Evolutionary conservation across 2,888 invertebrate genomes (phyloP).

Genomic region (Agriopis aurantiaria): DNA sequence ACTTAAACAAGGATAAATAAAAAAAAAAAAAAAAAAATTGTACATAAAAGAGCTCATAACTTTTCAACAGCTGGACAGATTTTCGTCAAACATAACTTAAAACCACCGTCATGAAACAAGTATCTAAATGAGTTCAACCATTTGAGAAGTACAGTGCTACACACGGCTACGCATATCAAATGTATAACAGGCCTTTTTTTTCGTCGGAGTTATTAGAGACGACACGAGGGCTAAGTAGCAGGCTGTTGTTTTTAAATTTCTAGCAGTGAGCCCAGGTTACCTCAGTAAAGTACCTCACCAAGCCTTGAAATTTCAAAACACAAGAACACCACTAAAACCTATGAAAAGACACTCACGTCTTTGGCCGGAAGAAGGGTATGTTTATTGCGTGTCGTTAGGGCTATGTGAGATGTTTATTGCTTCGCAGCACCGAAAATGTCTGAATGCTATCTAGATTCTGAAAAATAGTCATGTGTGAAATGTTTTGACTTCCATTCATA

Average conservation of each 20-base stretch:
- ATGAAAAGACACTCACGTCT: conserved; percentile 2
- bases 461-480: background rate
- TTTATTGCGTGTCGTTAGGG: conserved; percentile 3
- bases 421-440: background rate
- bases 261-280: background rate
- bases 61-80: no score
- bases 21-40: no score
- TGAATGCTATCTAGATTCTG: background rate
- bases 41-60: no score
- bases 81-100: no score
- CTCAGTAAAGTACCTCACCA: background rate
- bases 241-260: background rate
- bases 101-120: no score
- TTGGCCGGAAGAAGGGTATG: conserved; percentile 4
- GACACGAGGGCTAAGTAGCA: no score
- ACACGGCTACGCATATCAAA: no score
- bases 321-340: background rate
- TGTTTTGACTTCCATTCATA: background rate
- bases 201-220: no score
- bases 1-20: no score
- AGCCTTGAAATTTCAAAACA: background rate
- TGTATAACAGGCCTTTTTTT: no score
- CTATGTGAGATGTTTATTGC: conserved; percentile 8
- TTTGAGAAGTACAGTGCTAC: no score
- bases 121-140: no score